Evolutionary conservation across 2,797 vertebrate species (phyloP).

Genomic region (Acomys russatus): DNA sequence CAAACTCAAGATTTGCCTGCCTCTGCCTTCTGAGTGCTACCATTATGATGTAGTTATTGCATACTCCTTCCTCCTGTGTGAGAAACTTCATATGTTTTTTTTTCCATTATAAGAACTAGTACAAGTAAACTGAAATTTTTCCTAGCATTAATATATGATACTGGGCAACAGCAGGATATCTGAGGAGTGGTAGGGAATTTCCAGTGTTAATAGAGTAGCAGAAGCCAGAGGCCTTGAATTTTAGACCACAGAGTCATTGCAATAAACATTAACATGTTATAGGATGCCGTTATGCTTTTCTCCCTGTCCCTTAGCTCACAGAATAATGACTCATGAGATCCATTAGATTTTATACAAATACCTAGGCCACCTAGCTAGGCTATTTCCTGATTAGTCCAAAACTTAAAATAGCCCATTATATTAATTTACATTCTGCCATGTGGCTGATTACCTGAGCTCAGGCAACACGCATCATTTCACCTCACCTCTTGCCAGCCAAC

Average conservation of each 20-base stretch:
- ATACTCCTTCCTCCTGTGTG: not conserved
- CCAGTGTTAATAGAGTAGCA: not conserved
- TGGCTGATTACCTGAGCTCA: no score
- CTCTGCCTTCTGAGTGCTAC: not conserved
- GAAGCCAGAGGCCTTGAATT: not conserved
- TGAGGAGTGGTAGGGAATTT: not conserved
- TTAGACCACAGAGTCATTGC: not conserved
- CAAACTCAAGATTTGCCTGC: not conserved
- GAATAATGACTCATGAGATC: no score
- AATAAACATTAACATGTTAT: not conserved
- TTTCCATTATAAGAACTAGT: not conserved
- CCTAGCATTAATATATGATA: not conserved
- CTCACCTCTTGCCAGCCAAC: no score
- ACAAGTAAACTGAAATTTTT: not conserved
- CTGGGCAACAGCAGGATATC: not conserved
- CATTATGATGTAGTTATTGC: not conserved
- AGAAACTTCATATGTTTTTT: not conserved
- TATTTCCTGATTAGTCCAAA: no score
- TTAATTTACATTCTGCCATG: no score
- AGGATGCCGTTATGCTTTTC: no score
- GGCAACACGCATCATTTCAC: no score
- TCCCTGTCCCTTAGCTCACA: no score
- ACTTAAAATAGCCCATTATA: no score
- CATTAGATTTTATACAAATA: no score
- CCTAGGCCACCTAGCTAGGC: no score